Conservation (phyloP, 2,888 invertebrate genomes). For the Drosophila cognata region DNA sequence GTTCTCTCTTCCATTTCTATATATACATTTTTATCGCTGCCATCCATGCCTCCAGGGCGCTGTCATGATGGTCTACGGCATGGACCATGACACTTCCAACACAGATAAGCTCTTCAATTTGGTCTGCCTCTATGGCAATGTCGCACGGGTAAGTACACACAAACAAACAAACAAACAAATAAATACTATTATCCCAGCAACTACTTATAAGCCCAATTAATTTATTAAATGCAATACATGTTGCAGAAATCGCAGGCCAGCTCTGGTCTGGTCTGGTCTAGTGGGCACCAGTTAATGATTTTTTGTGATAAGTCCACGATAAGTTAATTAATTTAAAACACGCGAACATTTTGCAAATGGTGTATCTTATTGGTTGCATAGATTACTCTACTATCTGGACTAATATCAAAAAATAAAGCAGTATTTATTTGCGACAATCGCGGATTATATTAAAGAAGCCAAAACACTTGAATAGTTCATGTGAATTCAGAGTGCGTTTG, state of each 20-base stretch:
- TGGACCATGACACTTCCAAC: slow-evolving; percentile 96
- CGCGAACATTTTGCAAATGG: not conserved
- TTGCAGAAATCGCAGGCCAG: slow-evolving; percentile 4
- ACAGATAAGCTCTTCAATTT: slow-evolving; percentile 98
- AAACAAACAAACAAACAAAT: not conserved
- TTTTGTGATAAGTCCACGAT: slow-evolving; percentile 14
- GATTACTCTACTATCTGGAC: not conserved
- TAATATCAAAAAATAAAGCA: not conserved
- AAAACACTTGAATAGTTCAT: too few species aligned
- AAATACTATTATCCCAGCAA: not conserved
- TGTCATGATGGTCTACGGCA: slow-evolving; percentile 99
- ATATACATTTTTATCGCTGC: not conserved
- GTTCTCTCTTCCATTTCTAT: not conserved
- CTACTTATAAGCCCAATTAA: slow-evolving; percentile 36
- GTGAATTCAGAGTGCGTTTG: too few species aligned
- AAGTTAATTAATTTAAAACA: slow-evolving; percentile 22
- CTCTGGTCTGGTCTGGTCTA: too few species aligned
- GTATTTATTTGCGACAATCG: not conserved
- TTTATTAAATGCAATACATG: slow-evolving; percentile 29
- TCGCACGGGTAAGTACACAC: slow-evolving; percentile 92
- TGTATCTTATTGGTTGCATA: not conserved
- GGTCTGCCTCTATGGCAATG: slow-evolving; percentile 99
- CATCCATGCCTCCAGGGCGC: slow-evolving; percentile 89
- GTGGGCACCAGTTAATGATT: slow-evolving; percentile 3
- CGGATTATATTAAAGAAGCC: not conserved